These are phyloP conservation scores for Drosophila sp. DNA, from an alignment of 1,140 invertebrate genomes.

Conservation along the genomic window DNA sequence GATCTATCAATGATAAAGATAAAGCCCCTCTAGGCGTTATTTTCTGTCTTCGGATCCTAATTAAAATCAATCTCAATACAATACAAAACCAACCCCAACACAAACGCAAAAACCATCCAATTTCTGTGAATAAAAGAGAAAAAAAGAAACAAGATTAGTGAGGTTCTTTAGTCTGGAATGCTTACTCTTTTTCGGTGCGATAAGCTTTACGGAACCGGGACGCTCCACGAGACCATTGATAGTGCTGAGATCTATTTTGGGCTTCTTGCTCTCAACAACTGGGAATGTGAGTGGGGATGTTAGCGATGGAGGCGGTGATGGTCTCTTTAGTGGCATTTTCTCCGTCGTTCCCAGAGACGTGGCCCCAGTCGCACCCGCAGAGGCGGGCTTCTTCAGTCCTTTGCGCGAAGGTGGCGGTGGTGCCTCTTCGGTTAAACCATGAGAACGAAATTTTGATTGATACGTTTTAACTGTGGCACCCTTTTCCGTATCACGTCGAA, in stretches of 20 bases:
- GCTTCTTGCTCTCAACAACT: conserved; percentile 85
- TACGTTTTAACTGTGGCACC: conserved; percentile 95
- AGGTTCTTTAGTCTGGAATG: conserved; percentile 76
- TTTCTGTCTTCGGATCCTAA: neutral
- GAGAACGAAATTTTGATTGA: conserved; percentile 93
- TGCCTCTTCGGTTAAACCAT: conserved; percentile 91
- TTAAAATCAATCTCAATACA: neutral
- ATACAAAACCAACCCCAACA: neutral
- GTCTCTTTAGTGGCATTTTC: conserved; percentile 83
- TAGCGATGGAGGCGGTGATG: conserved; percentile 87
- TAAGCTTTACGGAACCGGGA: conserved; percentile 91
- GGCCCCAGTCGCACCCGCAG: conserved; percentile 71
- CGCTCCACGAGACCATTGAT: conserved; percentile 85
- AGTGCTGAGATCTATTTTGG: conserved; percentile 85
- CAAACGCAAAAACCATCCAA: conserved; percentile 71
- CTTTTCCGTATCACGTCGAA: conserved; percentile 88
- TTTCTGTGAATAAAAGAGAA: conserved; percentile 53
- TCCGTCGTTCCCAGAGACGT: conserved; percentile 2
- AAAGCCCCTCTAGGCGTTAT: neutral
- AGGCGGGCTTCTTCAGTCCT: conserved; percentile 85
- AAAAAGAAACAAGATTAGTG: conserved; percentile 83
- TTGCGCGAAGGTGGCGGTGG: conserved; percentile 89
- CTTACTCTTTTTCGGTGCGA: conserved; percentile 95
- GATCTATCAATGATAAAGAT: neutral
- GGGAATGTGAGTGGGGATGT: conserved; percentile 85